Percentiles rank a stretch among this genome's conserved stretches.
Evolutionary conservation across 2,113 vertebrate genomes (phyloP).

Genomic region (Cercocebus atys): DNA sequence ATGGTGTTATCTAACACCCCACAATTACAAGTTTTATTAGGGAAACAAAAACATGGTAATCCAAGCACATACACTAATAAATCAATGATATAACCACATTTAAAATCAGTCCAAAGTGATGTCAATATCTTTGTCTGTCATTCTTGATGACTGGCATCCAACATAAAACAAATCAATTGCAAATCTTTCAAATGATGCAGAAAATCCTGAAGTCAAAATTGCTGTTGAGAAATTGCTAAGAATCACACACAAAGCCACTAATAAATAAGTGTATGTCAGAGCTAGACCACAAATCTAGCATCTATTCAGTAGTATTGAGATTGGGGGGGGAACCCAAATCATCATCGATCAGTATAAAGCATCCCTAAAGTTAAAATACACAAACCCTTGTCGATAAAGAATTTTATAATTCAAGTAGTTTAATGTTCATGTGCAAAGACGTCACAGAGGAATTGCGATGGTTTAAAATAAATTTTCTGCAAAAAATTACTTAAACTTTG

Average conservation of each 20-base stretch:
- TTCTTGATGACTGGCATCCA: background rate
- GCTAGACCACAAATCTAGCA: background rate
- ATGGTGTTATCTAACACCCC: background rate
- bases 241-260: background rate
- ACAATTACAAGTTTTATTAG: too few species aligned
- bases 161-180: background rate
- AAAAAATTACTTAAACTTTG: background rate
- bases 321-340: too few species aligned
- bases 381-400: background rate
- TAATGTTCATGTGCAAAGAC: background rate
- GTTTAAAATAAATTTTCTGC: background rate
- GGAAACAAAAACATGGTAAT: too few species aligned
- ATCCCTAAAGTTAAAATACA: background rate
- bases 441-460: background rate
- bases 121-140: background rate
- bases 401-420: background rate
- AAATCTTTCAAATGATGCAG: background rate
- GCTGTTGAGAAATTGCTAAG: background rate
- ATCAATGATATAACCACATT: background rate
- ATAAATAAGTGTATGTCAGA: background rate
- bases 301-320: background rate
- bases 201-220: background rate
- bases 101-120: background rate
- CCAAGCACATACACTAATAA: background rate
- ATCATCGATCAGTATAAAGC: background rate